phyloP scores from a whole-genome alignment of 2,888 invertebrate genomes.

The Lepidocyrtinus sp. region DNA sequence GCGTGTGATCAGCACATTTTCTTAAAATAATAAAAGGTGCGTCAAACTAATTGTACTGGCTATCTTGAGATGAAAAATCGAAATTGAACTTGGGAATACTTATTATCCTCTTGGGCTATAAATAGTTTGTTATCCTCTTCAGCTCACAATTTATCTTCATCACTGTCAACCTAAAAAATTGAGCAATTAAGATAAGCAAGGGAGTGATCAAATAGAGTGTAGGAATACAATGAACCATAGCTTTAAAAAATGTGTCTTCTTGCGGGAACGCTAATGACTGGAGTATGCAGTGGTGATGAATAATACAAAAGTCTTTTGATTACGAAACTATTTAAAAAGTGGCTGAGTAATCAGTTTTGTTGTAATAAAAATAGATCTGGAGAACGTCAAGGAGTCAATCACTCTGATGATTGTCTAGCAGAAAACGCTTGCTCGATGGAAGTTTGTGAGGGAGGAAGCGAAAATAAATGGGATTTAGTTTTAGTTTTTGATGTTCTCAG shows the following conservation, averaged over 20 bases:
- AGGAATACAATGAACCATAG: too few relatives aligned
- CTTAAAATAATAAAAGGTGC: background rate
- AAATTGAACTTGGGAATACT: background rate
- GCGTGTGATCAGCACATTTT: too few relatives aligned
- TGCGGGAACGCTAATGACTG: too few relatives aligned
- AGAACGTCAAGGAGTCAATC: background rate
- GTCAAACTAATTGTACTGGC: background rate
- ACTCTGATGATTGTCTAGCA: background rate
- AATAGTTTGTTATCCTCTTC: background rate
- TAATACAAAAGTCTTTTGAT: background rate
- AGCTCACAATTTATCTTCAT: conserved; percentile 5
- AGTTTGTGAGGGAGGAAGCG: too few relatives aligned
- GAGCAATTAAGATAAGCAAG: conserved; percentile 8
- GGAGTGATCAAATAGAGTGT: background rate
- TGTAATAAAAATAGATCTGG: conserved; percentile 8
- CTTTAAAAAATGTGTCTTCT: too few relatives aligned
- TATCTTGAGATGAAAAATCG: too few relatives aligned
- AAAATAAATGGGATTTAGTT: too few relatives aligned
- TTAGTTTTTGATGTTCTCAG: too few relatives aligned
- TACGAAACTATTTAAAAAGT: background rate
- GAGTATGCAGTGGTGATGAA: conserved; percentile 1
- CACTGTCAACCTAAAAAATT: background rate
- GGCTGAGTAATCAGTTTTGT: background rate
- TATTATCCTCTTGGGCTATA: background rate
- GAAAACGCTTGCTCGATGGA: too few relatives aligned